Percentiles rank a stretch among this genome's conserved stretches.
Conservation (phyloP, 1,140 invertebrate species). For the Thrips palmi region DNA sequence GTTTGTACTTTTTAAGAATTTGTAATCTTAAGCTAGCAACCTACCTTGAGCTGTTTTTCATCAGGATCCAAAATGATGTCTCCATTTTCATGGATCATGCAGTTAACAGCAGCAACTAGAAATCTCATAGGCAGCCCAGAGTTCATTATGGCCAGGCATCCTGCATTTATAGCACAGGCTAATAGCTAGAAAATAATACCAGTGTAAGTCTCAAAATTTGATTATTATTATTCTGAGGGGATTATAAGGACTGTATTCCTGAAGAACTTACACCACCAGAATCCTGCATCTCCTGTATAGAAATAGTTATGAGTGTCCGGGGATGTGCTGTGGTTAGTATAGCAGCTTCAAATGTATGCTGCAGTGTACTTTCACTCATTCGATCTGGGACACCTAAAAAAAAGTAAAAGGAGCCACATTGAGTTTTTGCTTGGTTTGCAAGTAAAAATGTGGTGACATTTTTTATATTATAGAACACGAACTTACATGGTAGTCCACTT, state of each 20-base stretch:
- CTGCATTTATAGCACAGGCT: slow-evolving; percentile 62
- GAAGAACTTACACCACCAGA: slow-evolving; percentile 47
- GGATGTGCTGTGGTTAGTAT: slow-evolving; percentile 53
- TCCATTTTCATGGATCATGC: slow-evolving; percentile 41
- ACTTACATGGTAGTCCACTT: slow-evolving; percentile 48
- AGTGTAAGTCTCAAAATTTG: not conserved
- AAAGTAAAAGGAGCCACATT: slow-evolving; percentile 7
- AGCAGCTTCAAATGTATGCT: slow-evolving; percentile 52
- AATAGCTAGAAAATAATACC: slow-evolving; percentile 34
- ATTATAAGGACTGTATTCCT: not conserved
- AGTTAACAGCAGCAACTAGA: slow-evolving; percentile 56
- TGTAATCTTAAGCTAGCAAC: not conserved
- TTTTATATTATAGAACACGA: slow-evolving; percentile 6
- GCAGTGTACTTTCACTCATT: slow-evolving; percentile 52
- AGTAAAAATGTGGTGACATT: slow-evolving; percentile 6
- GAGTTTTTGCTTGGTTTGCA: slow-evolving; percentile 3
- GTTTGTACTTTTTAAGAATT: not conserved
- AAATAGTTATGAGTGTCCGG: slow-evolving; percentile 51
- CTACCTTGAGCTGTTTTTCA: slow-evolving; percentile 26
- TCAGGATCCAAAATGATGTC: slow-evolving; percentile 49
- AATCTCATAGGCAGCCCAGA: slow-evolving; percentile 61
- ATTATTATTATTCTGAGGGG: not conserved
- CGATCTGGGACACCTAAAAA: slow-evolving; percentile 43
- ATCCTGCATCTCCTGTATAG: slow-evolving; percentile 74
- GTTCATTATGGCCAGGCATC: slow-evolving; percentile 61